Percentiles rank a stretch among this genome's conserved stretches.
Conservation (phyloP, 2,797 vertebrate species). For the Falco berigora region DNA sequence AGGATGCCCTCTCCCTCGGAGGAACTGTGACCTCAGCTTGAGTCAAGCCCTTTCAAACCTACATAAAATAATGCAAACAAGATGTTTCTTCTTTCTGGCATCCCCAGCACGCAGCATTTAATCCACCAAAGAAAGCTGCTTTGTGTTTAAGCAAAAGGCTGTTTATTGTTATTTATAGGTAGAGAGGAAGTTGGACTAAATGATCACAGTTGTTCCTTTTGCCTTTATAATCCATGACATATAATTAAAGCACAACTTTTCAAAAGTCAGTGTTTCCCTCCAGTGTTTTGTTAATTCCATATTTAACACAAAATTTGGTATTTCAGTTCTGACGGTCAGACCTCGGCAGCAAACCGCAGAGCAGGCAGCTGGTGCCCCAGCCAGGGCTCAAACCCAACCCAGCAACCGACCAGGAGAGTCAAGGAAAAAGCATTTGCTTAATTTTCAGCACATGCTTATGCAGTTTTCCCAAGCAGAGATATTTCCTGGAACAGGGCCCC, state of each 20-base stretch:
- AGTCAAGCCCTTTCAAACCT: neutral
- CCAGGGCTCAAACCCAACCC: neutral
- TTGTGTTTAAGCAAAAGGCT: slow-evolving; percentile 30
- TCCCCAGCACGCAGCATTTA: neutral
- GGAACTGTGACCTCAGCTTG: neutral
- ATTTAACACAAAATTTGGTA: neutral
- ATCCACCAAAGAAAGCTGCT: slow-evolving; percentile 35
- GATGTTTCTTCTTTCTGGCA: neutral
- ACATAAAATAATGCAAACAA: slow-evolving; percentile 27
- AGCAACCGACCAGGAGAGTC: neutral
- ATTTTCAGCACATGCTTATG: neutral
- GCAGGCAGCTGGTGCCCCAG: neutral
- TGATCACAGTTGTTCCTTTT: slow-evolving; percentile 38
- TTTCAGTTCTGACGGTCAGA: neutral
- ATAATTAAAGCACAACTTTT: neutral
- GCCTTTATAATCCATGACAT: neutral
- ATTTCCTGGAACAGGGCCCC: neutral
- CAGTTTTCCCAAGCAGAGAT: neutral
- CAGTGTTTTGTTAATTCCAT: neutral
- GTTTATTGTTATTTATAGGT: slow-evolving; percentile 51
- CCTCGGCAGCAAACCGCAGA: neutral
- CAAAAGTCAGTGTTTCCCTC: neutral
- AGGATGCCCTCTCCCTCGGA: neutral
- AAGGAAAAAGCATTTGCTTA: neutral
- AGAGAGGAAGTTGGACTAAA: slow-evolving; percentile 23